phyloP scores from a whole-genome alignment of 2,797 vertebrate species.

The Emys orbicularis region DNA sequence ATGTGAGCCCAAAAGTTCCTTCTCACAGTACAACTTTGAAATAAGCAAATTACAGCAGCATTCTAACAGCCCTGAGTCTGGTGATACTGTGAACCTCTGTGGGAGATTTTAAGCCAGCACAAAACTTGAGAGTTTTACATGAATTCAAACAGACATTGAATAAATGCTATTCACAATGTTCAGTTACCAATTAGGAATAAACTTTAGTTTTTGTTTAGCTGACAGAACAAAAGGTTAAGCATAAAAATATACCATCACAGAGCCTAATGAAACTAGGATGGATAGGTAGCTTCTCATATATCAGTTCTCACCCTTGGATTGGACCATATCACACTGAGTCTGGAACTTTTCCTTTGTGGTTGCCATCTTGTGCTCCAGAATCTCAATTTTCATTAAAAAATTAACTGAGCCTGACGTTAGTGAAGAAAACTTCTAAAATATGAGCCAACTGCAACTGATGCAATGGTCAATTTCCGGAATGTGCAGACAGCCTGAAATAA shows the following conservation, averaged over 20 bases:
- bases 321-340: neutral
- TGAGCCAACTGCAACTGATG: neutral
- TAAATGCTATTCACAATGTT: neutral
- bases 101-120: neutral
- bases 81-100: slow-evolving; percentile 8
- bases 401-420: neutral
- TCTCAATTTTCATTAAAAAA: neutral
- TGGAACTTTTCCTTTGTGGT: neutral
- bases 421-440: neutral
- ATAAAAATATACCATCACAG: neutral
- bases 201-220: neutral
- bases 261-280: neutral
- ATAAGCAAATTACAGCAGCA: neutral
- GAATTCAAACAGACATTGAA: neutral
- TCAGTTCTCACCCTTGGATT: neutral
- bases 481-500: neutral
- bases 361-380: neutral
- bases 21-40: slow-evolving; percentile 8
- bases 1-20: neutral
- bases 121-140: neutral
- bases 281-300: neutral
- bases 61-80: neutral
- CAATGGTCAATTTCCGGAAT: neutral
- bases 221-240: neutral
- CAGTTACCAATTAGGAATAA: neutral